These are phyloP conservation scores for Pangasius larnaudii DNA, from an alignment of 2,797 vertebrate species.

Conservation along the genomic window DNA sequence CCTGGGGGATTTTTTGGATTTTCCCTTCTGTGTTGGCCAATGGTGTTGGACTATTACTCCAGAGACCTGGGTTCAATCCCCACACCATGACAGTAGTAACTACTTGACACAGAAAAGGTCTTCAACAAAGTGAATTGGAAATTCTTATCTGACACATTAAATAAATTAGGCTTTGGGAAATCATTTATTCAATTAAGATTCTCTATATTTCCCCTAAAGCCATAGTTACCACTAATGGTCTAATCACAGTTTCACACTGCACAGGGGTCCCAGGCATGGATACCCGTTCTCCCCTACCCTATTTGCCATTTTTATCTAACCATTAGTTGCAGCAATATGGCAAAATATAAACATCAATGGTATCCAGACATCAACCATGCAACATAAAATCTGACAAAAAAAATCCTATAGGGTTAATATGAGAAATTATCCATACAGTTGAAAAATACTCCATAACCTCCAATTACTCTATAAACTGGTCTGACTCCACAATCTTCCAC, in stretches of 20 bases:
- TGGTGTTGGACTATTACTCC: too few species aligned
- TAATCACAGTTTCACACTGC: not conserved
- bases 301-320: not conserved
- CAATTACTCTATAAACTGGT: not conserved
- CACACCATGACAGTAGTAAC: too few species aligned
- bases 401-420: too few species aligned
- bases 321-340: not conserved
- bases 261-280: not conserved
- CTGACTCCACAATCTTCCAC: not conserved
- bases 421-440: not conserved
- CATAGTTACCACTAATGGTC: too few species aligned
- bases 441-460: not conserved
- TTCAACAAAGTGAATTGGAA: not conserved
- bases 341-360: not conserved
- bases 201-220: conserved; percentile 5
- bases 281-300: not conserved
- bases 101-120: not conserved
- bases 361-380: not conserved
- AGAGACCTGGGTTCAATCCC: too few species aligned
- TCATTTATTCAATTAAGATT: not conserved
- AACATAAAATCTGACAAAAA: not conserved
- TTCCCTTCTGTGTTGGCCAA: too few species aligned
- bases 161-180: not conserved
- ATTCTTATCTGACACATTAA: not conserved
- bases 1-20: too few species aligned